Percentiles rank a stretch among this genome's conserved stretches.
These are phyloP conservation scores for Lypha dubia DNA, from an alignment of 2,888 invertebrate species.

Conservation along the genomic window DNA sequence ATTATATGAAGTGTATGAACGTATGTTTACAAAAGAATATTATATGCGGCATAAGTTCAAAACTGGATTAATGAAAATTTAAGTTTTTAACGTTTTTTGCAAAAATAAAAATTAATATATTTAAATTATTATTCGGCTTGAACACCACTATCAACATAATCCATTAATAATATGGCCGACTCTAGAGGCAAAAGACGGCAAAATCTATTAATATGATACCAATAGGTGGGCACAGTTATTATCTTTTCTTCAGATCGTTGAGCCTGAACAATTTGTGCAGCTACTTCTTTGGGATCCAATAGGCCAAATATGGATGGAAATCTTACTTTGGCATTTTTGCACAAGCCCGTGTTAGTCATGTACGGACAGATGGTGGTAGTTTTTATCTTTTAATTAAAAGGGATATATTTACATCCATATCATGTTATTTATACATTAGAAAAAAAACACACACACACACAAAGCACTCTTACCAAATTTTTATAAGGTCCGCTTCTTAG, in stretches of 20 bases:
- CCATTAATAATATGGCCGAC: conserved; percentile 85
- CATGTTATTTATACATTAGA: not conserved
- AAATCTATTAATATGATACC: conserved; percentile 85
- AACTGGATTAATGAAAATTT: too few species aligned
- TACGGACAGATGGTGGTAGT: conserved; percentile 93
- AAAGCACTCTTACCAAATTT: conserved; percentile 76
- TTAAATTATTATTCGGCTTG: conserved; percentile 84
- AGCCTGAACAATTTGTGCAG: conserved; percentile 87
- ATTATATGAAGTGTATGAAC: too few species aligned
- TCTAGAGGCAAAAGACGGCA: conserved; percentile 86
- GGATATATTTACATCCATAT: not conserved
- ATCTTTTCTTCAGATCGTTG: conserved; percentile 86
- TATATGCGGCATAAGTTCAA: too few species aligned
- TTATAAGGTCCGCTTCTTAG: conserved; percentile 85
- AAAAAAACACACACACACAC: too few species aligned
- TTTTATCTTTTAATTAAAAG: conserved; percentile 85
- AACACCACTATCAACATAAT: conserved; percentile 88
- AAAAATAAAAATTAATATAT: too few species aligned
- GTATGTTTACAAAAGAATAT: too few species aligned
- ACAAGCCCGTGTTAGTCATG: conserved; percentile 94
- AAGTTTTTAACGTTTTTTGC: too few species aligned
- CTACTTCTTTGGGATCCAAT: conserved; percentile 87
- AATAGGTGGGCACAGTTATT: conserved; percentile 87
- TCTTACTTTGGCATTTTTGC: conserved; percentile 90
- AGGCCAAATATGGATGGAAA: conserved; percentile 88